Conservation (phyloP, 2,888 invertebrate genomes). For the Mylabris sibirica region DNA sequence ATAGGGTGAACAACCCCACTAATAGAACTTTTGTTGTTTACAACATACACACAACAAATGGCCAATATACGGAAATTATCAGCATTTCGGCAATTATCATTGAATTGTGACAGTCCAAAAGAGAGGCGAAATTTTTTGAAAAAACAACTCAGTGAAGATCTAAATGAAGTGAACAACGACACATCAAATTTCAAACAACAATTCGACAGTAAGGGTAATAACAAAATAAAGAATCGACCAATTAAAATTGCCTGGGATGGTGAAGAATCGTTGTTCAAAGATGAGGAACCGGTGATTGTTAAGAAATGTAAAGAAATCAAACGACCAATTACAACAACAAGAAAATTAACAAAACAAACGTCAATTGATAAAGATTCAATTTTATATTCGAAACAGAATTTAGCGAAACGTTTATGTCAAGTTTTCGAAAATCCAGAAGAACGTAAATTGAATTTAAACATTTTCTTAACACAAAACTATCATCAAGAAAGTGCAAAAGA, state of each 20-base stretch:
- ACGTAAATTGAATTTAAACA: slow-evolving; percentile 67
- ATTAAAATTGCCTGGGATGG: slow-evolving; percentile 50
- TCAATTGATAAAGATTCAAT: slow-evolving; percentile 55
- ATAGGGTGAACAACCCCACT: slow-evolving; percentile 46
- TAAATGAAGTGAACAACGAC: slow-evolving; percentile 38
- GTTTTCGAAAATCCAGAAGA: slow-evolving; percentile 32
- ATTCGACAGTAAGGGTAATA: slow-evolving; percentile 40
- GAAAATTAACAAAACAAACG: slow-evolving; percentile 47
- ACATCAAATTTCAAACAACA: slow-evolving; percentile 40
- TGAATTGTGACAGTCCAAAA: slow-evolving; percentile 51
- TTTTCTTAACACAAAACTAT: slow-evolving; percentile 67
- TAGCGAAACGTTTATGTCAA: slow-evolving; percentile 52
- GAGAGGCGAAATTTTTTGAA: slow-evolving; percentile 47
- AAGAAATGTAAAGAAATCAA: slow-evolving; percentile 53
- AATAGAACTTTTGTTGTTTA: slow-evolving; percentile 12
- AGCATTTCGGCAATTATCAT: slow-evolving; percentile 56
- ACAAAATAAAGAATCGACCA: slow-evolving; percentile 34
- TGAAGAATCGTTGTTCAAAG: slow-evolving; percentile 29
- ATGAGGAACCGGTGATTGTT: slow-evolving; percentile 52
- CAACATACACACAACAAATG: slow-evolving; percentile 29
- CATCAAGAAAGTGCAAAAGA: slow-evolving; percentile 48
- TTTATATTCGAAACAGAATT: slow-evolving; percentile 62
- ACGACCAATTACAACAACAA: slow-evolving; percentile 41
- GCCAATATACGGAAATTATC: slow-evolving; percentile 48
- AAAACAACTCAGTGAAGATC: slow-evolving; percentile 56